Evolutionary conservation across 2,888 invertebrate species (phyloP).

Genomic region (Elegia similella): DNA sequence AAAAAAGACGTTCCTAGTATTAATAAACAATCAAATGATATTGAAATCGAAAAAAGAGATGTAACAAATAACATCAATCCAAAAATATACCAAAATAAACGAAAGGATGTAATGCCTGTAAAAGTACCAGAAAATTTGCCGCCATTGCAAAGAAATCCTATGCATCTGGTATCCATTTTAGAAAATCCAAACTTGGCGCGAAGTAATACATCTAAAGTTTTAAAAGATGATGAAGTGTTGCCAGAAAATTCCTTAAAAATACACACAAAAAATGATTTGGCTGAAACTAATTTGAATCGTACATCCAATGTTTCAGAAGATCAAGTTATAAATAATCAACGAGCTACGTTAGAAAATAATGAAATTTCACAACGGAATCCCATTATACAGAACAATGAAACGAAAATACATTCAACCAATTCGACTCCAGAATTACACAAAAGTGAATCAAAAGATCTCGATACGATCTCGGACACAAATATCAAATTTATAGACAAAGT

Average conservation of each 20-base stretch:
- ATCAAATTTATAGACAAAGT: constrained; percentile 28
- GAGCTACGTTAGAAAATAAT: not conserved
- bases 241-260: no score
- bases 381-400: not conserved
- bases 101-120: not conserved
- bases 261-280: no score
- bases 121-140: constrained; percentile 20
- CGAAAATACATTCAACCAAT: constrained; percentile 11
- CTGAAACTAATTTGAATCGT: no score
- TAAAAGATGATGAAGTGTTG: no score
- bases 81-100: not conserved
- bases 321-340: no score
- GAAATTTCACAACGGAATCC: not conserved
- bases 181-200: not conserved
- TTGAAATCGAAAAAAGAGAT: not conserved
- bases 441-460: constrained; percentile 21
- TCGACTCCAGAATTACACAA: constrained; percentile 20
- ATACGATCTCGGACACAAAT: constrained; percentile 36
- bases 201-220: no score
- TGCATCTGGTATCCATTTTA: not conserved
- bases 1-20: not conserved
- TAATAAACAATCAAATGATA: not conserved
- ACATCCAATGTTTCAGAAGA: no score
- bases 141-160: constrained; percentile 22
- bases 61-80: no score